Conservation (phyloP, 92 coral and sea anemone species). For the Siderastrea siderea region DNA sequence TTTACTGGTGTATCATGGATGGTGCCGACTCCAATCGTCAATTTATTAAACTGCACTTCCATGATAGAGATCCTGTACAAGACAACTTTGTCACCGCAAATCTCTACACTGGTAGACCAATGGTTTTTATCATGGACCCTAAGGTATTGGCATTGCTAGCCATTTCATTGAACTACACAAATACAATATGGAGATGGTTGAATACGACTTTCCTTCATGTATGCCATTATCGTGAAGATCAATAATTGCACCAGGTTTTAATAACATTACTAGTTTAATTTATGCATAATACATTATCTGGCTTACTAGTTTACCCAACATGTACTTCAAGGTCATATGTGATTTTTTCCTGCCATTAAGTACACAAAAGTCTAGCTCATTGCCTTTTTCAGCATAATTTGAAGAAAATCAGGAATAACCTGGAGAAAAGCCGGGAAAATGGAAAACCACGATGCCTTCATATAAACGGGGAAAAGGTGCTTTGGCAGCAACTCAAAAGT, state of each 20-base stretch:
- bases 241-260: too few relatives aligned
- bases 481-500: constrained; percentile 29
- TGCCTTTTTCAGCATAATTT: not conserved
- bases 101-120: not conserved
- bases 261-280: too few relatives aligned
- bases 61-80: not conserved
- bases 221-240: too few relatives aligned
- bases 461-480: constrained; percentile 19
- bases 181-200: too few relatives aligned
- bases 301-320: too few relatives aligned
- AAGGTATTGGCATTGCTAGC: too few relatives aligned
- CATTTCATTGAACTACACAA: too few relatives aligned
- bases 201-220: too few relatives aligned
- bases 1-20: constrained; percentile 31
- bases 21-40: constrained; percentile 30
- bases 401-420: constrained; percentile 19
- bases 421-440: constrained; percentile 23
- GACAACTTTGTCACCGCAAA: not conserved
- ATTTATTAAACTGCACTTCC: constrained; percentile 22
- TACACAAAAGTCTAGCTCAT: too few relatives aligned
- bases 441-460: constrained; percentile 24
- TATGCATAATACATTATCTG: too few relatives aligned
- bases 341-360: too few relatives aligned
- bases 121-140: constrained; percentile 13
- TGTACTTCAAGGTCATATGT: too few relatives aligned